Conservation (phyloP, 2,888 invertebrate species). For the Scrobipalpa atriplicella region DNA sequence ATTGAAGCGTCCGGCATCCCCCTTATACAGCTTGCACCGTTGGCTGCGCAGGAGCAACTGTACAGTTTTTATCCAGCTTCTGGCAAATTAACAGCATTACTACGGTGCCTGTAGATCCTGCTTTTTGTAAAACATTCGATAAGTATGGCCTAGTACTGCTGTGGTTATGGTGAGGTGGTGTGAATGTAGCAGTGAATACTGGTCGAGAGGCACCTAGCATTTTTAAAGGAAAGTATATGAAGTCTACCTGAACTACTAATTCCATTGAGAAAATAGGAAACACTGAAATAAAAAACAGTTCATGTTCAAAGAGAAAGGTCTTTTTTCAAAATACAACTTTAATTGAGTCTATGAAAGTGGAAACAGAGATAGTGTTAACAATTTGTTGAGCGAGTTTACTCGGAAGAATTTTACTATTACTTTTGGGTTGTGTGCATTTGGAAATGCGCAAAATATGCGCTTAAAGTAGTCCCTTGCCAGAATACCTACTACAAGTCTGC, state of each 20-base stretch:
- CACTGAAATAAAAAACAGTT: too few relatives aligned
- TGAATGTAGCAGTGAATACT: neutral
- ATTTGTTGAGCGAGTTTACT: too few relatives aligned
- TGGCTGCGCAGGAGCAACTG: slow-evolving; percentile 37
- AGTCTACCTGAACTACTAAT: neutral
- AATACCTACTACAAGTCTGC: too few relatives aligned
- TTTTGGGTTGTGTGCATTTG: too few relatives aligned
- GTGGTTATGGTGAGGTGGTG: neutral
- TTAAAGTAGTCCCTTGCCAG: too few relatives aligned
- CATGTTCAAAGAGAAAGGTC: too few relatives aligned
- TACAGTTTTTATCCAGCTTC: slow-evolving; percentile 44
- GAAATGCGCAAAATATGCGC: too few relatives aligned
- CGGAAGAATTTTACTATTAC: too few relatives aligned
- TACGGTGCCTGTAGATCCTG: slow-evolving; percentile 14
- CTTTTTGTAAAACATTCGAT: slow-evolving; percentile 1
- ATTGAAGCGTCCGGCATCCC: slow-evolving; percentile 29
- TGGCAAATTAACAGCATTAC: slow-evolving; percentile 50
- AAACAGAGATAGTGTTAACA: too few relatives aligned
- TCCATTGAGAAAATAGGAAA: too few relatives aligned
- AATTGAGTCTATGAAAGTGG: too few relatives aligned
- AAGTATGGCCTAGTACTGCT: neutral
- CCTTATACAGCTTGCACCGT: slow-evolving; percentile 38
- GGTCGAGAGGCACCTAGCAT: neutral
- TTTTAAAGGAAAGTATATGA: neutral
- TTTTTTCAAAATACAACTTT: too few relatives aligned